phyloP scores from a whole-genome alignment of 35 echinoderm and acorn worm species.

The Chiridota heheva region DNA sequence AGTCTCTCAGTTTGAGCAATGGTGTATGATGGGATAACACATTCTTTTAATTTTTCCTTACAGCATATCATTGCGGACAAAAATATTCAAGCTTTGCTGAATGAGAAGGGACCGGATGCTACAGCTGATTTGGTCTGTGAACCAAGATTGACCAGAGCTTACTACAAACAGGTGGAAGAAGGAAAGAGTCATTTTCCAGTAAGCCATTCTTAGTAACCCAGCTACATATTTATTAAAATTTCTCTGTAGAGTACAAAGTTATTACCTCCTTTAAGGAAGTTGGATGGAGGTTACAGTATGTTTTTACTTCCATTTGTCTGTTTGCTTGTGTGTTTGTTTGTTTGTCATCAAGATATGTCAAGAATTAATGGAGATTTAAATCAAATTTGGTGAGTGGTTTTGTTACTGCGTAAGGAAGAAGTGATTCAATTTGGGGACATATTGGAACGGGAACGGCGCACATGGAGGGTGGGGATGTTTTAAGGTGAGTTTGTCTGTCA shows the following conservation, averaged over 20 bases:
- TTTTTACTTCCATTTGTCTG: not conserved
- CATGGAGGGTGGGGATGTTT: too few relatives aligned
- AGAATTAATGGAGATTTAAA: not conserved
- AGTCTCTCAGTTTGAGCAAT: too few relatives aligned
- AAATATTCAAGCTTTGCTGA: slow-evolving; percentile 84
- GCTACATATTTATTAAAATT: not conserved
- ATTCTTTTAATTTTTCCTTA: too few relatives aligned
- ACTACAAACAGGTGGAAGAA: slow-evolving; percentile 83
- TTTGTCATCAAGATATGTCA: not conserved
- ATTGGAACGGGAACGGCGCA: too few relatives aligned
- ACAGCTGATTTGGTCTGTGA: slow-evolving; percentile 43
- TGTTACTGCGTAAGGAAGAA: too few relatives aligned
- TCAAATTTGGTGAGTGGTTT: too few relatives aligned
- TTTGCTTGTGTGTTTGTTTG: not conserved
- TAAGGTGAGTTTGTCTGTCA: too few relatives aligned
- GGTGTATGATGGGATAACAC: too few relatives aligned
- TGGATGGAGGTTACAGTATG: not conserved
- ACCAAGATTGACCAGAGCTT: slow-evolving; percentile 91
- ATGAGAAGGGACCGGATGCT: slow-evolving; percentile 53
- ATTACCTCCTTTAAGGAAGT: not conserved
- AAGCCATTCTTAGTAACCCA: not conserved
- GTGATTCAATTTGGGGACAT: too few relatives aligned
- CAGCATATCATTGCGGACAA: slow-evolving; percentile 97
- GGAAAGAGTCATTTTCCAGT: slow-evolving; percentile 16
- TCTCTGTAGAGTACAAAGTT: not conserved